Conservation (phyloP, 1,140 invertebrate genomes). For the Drosophila busckii region DNA sequence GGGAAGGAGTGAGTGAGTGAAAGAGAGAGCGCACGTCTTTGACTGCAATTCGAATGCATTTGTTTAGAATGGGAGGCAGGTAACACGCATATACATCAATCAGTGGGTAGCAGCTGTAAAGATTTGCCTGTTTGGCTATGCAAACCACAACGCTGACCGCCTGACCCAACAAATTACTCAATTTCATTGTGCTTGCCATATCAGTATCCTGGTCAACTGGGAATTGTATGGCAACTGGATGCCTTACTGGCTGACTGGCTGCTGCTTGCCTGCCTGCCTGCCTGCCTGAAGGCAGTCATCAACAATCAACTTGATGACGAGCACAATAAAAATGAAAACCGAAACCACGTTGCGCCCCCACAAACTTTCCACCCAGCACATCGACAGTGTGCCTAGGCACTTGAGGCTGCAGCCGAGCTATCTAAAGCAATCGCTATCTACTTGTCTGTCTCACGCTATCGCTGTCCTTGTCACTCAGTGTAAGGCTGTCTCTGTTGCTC, state of each 20-base stretch:
- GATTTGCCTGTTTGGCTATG: constrained; percentile 64
- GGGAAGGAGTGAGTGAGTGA: too few species aligned
- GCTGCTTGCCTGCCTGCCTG: too few species aligned
- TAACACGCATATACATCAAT: constrained; percentile 53
- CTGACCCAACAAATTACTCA: constrained; percentile 76
- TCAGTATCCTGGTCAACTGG: constrained; percentile 27
- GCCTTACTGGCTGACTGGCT: constrained; percentile 4
- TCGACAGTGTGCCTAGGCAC: constrained; percentile 10
- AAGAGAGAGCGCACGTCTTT: constrained; percentile 42
- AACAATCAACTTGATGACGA: constrained; percentile 76
- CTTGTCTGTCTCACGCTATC: constrained; percentile 8
- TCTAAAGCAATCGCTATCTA: constrained; percentile 17
- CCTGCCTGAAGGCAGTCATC: constrained; percentile 63
- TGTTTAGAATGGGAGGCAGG: constrained; percentile 21
- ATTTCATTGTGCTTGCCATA: constrained; percentile 71
- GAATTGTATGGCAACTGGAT: constrained; percentile 30
- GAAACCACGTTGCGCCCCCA: constrained; percentile 38
- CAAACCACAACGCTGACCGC: constrained; percentile 72
- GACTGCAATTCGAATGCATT: constrained; percentile 58
- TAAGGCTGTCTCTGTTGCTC: constrained; percentile 39
- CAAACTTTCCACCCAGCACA: neutral
- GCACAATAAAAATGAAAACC: constrained; percentile 75
- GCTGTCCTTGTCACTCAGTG: neutral
- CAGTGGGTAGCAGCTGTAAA: constrained; percentile 27
- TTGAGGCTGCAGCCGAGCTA: constrained; percentile 20